Base-by-base conservation (phyloP, 1,140 invertebrate species). In the Neuroterus valhalla region DNA sequence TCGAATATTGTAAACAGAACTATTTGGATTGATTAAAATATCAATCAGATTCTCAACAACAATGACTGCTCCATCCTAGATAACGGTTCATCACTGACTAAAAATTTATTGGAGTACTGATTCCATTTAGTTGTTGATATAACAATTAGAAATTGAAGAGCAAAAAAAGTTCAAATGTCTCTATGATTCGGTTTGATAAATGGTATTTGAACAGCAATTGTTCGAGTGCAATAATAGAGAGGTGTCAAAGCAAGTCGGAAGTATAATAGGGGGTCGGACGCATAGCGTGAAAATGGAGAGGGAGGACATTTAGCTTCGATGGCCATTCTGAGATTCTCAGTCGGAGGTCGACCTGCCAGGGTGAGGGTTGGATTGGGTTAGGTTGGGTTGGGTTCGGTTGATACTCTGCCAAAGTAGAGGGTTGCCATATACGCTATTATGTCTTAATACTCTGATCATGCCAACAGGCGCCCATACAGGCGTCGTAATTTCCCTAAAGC, bases 361-460 rank as follows among this genome's bases (percentile, higher is more conserved):
- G 55, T 62, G 55, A 62, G 55, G 55, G 55, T 38, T 38, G 31
- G 31, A 5, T 8, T n/a, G n/a, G n/a, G n/a, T n/a, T n/a, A n/a
- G n/a, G n/a, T n/a, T n/a, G n/a, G n/a, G n/a, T n/a, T n/a, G n/a
- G n/a, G 31, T 38, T 38, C 68, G 74, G 71, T 81, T 77, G 81
- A 81, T 70, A 23, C 70, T 67, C 38, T 83, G 81, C 78, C 80
- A 82, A 78, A 42, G 26, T 15, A 71, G 46, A 19, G 23, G 73
- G 55, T n/a, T 55, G 69, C 21, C 52, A 68, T 52, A 69, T 77
- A 77, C 69, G 69, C 78, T 77, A 82, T 83, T 81, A 82, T 77
- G 68, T 81, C 78, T 82, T 82, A 83, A 83, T 83, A 80, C 72
- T 46, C 72, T 23, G 70, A 55, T 50, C 77, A 71, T 77, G 78